Base-by-base conservation (phyloP, 2,888 invertebrate species). In the Coecobrya sp. region DNA sequence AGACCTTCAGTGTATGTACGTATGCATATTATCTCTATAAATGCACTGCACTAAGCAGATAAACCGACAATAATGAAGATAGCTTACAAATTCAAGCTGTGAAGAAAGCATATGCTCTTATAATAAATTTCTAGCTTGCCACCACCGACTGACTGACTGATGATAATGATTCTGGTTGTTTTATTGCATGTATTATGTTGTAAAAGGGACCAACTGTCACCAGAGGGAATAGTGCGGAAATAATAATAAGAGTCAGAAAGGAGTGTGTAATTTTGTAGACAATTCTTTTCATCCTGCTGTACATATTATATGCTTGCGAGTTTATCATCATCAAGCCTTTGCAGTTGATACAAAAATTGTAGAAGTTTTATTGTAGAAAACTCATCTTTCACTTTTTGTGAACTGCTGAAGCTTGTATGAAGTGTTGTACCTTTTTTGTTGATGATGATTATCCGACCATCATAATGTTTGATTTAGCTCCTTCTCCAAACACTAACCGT, bases 181-280 rank as follows among this genome's bases (percentile, higher is more conserved):
- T 45, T 36, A 45, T 76, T 36, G 76, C 16, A 27, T 8, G 19
- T 22, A 25, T 68, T 68, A 49, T 86, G 16, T 73, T 73, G 68
- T 65, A 52, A 86, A 86, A 52, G 36, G n/a, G 45, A 73, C 87
- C 36, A 81, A 76, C 81, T 81, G 88, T 88, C 88, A 88, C 88
- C 81, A 81, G 88, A 81, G 88, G 81, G 49, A 88, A 76, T 27
- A 25, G 13, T 52, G 59, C 11, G 52, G 42, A 70, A 19, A 45
- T 22, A 36, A 42, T 13, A 73, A 45, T 22, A 36, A 36, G 22
- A 45, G 49, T 0, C 4, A 49, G 22, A 49, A 79, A 22, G 30
- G 70, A 16, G 70, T 70, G 36, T 65, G 11, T 65, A 65, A 70
- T 70, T 70, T 45, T 25, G 22, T 49, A 19, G 49, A 79, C 42